These are phyloP conservation scores for Euspilapteryx auroguttella DNA, from an alignment of 2,888 invertebrate genomes.

Conservation along the genomic window DNA sequence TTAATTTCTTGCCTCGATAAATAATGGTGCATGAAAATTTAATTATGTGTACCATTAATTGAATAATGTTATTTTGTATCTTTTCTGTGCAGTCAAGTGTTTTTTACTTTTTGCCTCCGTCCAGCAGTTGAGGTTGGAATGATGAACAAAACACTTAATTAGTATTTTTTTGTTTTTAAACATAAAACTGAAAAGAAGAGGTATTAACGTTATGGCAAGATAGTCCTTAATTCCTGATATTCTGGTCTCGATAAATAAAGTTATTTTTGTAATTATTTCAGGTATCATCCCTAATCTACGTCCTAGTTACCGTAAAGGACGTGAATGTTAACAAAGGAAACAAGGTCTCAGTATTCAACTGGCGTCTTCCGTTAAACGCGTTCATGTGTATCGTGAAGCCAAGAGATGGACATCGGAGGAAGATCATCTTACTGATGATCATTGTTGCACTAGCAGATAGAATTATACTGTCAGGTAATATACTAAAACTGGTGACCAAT, in stretches of 20 bases:
- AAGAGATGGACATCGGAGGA: slow-evolving; percentile 63
- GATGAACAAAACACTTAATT: too few species aligned
- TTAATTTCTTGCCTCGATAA: too few species aligned
- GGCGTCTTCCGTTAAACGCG: slow-evolving; percentile 40
- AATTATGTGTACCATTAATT: too few species aligned
- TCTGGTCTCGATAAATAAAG: background rate
- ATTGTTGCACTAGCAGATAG: slow-evolving; percentile 55
- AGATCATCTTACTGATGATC: slow-evolving; percentile 67
- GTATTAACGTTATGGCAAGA: too few species aligned
- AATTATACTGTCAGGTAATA: slow-evolving; percentile 35
- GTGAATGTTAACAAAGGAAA: slow-evolving; percentile 65
- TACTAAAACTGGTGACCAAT: background rate
- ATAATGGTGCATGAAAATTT: too few species aligned
- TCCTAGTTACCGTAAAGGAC: slow-evolving; percentile 65
- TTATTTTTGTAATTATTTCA: slow-evolving; percentile 15
- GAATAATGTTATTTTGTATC: too few species aligned
- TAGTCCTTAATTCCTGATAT: too few species aligned
- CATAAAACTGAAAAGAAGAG: too few species aligned
- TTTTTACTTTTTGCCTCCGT: background rate
- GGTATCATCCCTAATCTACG: slow-evolving; percentile 63
- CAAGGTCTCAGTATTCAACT: slow-evolving; percentile 50
- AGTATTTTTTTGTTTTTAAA: too few species aligned
- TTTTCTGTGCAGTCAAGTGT: too few species aligned
- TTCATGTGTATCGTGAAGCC: slow-evolving; percentile 62
- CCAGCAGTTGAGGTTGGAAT: background rate